phyloP scores from a whole-genome alignment of 2,113 vertebrate species.

The Tursiops truncatus region DNA sequence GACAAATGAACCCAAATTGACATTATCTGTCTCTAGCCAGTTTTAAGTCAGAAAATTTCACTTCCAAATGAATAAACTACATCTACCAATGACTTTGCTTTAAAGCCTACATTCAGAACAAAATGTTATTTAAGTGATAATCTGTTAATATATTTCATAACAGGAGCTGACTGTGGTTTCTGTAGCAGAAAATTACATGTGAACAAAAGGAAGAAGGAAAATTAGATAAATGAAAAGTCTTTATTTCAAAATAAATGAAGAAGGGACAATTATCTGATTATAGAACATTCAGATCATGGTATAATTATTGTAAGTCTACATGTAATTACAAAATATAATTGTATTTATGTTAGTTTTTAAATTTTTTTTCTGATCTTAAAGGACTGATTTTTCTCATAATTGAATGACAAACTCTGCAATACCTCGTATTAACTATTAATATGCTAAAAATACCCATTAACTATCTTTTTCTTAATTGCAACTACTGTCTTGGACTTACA shows the following conservation, averaged over 20 bases:
- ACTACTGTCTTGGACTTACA: background rate
- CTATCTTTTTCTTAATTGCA: background rate
- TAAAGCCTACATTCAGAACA: constrained; percentile 7
- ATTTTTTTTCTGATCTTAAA: constrained; percentile 41
- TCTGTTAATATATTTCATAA: background rate
- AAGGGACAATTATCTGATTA: background rate
- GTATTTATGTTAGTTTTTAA: constrained; percentile 39
- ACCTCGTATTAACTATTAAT: background rate
- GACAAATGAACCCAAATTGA: background rate
- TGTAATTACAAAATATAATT: constrained; percentile 38
- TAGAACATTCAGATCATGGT: constrained; percentile 8
- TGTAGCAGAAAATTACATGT: constrained; percentile 23
- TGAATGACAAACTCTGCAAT: background rate
- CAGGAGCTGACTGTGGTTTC: background rate
- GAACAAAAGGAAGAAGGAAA: constrained; percentile 11
- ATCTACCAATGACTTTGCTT: constrained; percentile 4
- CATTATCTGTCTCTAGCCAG: background rate
- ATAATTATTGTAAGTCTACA: background rate
- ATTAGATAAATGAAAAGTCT: constrained; percentile 20
- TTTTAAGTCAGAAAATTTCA: constrained; percentile 33
- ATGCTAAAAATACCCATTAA: constrained; percentile 23
- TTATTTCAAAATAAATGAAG: constrained; percentile 49
- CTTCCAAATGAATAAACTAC: background rate
- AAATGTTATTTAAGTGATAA: background rate
- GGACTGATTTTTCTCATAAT: constrained; percentile 24